Conservation (phyloP, 2,113 vertebrate species). For the Castor canadensis region DNA sequence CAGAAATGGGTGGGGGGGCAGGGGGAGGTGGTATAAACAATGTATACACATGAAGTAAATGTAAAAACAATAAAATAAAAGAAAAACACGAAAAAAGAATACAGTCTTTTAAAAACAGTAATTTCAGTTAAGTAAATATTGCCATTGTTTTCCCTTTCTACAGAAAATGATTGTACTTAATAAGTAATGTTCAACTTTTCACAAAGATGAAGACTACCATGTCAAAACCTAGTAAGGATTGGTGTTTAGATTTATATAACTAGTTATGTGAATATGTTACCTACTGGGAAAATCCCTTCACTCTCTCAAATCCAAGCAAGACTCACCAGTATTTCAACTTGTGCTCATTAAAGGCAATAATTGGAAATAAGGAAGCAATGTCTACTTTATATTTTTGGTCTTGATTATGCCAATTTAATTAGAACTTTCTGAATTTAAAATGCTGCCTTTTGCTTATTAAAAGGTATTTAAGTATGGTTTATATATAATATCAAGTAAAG, state of each 20-base stretch:
- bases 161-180: not conserved
- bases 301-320: not conserved
- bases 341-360: not conserved
- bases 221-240: no score
- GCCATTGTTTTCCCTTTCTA: not conserved
- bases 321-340: not conserved
- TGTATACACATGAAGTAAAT: no score
- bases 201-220: no score
- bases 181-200: no score
- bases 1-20: no score
- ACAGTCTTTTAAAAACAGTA: not conserved
- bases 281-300: not conserved
- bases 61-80: no score
- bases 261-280: not conserved
- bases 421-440: conserved; percentile 18
- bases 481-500: conserved; percentile 14
- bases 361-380: not conserved
- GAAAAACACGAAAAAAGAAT: no score
- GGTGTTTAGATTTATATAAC: no score
- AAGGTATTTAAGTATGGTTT: conserved; percentile 46
- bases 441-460: conserved; percentile 20
- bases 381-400: not conserved
- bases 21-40: no score
- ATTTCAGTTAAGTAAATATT: not conserved
- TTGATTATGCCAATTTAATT: not conserved